Percentiles rank a stretch among this genome's conserved stretches.
Evolutionary conservation across 2,797 vertebrate genomes (phyloP).

Genomic region (Leuciscus waleckii): DNA sequence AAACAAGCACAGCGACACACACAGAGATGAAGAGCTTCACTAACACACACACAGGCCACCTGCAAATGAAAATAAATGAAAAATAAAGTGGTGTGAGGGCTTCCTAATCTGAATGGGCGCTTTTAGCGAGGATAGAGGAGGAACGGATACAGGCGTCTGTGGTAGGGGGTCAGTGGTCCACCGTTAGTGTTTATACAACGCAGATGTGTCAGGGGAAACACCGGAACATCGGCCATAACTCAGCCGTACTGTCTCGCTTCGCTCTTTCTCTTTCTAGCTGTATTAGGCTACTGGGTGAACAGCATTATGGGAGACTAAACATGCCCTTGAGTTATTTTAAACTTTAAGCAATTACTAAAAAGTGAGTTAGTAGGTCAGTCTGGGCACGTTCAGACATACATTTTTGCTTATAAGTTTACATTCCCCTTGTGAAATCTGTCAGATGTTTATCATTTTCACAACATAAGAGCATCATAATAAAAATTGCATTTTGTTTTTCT

Average conservation of each 20-base stretch:
- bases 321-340: constrained; percentile 34
- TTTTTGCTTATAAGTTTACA: constrained; percentile 28
- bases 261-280: constrained; percentile 29
- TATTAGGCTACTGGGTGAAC: constrained; percentile 50
- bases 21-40: constrained; percentile 23
- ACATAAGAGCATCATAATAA: background rate
- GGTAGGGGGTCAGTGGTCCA: constrained; percentile 48
- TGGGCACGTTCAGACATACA: constrained; percentile 20
- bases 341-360: constrained; percentile 30
- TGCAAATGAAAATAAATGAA: constrained; percentile 56
- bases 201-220: constrained; percentile 63
- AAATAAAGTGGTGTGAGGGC: constrained; percentile 54
- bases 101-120: constrained; percentile 36
- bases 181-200: constrained; percentile 58
- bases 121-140: constrained; percentile 45
- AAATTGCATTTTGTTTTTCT: constrained; percentile 3
- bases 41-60: constrained; percentile 22
- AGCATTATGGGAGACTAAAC: constrained; percentile 45
- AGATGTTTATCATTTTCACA: constrained; percentile 18
- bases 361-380: constrained; percentile 33
- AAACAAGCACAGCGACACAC: constrained; percentile 42
- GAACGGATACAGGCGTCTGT: constrained; percentile 46
- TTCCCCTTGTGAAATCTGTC: background rate
- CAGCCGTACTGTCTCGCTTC: constrained; percentile 47
- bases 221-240: constrained; percentile 51